Conservation (phyloP, 2,797 vertebrate species). For the Phataginus tricuspis region DNA sequence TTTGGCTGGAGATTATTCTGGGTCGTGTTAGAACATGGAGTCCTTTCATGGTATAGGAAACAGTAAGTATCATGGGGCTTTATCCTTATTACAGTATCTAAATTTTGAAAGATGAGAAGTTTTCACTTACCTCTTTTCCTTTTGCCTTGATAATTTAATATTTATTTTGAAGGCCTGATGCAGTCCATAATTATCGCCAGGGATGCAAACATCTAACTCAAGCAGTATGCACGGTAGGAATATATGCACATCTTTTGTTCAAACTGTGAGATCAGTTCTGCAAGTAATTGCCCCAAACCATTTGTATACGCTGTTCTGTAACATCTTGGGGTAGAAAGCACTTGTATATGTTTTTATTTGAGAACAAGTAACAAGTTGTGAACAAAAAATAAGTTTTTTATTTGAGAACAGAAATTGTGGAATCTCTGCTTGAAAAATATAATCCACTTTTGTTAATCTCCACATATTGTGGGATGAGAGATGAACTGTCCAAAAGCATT, state of each 20-base stretch:
- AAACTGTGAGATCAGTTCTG: background rate
- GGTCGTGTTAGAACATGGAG: constrained; percentile 94
- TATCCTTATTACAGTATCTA: background rate
- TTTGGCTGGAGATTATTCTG: constrained; percentile 94
- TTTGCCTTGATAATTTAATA: constrained; percentile 27
- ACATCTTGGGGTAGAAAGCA: background rate
- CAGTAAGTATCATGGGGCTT: constrained; percentile 88
- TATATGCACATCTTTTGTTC: background rate
- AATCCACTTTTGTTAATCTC: background rate
- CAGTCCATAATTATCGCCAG: constrained; percentile 89
- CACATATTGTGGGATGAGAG: background rate
- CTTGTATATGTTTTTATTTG: background rate
- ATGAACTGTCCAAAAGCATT: background rate
- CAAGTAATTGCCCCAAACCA: background rate
- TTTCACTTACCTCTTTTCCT: constrained; percentile 48
- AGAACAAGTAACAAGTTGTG: background rate
- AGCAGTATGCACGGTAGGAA: constrained; percentile 92
- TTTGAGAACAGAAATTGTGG: background rate
- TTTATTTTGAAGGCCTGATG: constrained; percentile 89
- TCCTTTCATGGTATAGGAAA: constrained; percentile 93
- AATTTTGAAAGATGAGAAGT: constrained; percentile 1
- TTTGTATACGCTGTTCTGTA: background rate
- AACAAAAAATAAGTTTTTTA: background rate
- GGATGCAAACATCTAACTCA: constrained; percentile 92
- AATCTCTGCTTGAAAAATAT: constrained; percentile 4